Percentiles rank a stretch among this genome's conserved stretches.
Conservation (phyloP, 1,140 invertebrate species). For the Drosophila tsacasi region DNA sequence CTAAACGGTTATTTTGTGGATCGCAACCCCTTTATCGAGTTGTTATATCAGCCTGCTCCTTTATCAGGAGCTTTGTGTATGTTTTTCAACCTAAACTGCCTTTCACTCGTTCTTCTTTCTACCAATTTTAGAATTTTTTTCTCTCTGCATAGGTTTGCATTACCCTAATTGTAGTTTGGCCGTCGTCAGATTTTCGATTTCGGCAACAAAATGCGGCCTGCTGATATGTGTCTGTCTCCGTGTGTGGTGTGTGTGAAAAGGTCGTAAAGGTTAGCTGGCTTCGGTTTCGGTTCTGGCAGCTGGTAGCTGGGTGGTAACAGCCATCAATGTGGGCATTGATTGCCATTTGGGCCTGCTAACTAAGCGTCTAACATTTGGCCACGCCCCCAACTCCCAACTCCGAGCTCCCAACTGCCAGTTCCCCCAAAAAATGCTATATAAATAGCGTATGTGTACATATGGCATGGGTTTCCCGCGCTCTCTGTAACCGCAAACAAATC, state of each 20-base stretch:
- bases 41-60: no score
- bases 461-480: slow-evolving; percentile 34
- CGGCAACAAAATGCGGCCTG: slow-evolving; percentile 36
- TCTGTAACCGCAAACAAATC: slow-evolving; percentile 80
- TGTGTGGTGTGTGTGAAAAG: slow-evolving; percentile 2
- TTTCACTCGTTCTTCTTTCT: not conserved
- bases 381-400: slow-evolving; percentile 10
- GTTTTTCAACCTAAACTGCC: no score
- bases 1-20: no score
- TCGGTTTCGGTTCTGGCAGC: slow-evolving; percentile 5
- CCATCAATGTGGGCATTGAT: slow-evolving; percentile 77
- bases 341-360: slow-evolving; percentile 71
- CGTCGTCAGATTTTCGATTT: slow-evolving; percentile 62
- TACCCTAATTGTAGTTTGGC: slow-evolving; percentile 62
- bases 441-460: slow-evolving; percentile 17
- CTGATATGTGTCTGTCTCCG: slow-evolving; percentile 1
- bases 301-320: not conserved
- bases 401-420: not conserved
- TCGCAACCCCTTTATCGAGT: no score
- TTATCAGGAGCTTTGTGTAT: not conserved
- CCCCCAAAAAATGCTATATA: not conserved
- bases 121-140: not conserved
- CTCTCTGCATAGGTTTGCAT: slow-evolving; percentile 12
- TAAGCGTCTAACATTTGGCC: slow-evolving; percentile 73
- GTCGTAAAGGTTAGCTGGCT: slow-evolving; percentile 16